phyloP scores from a whole-genome alignment of 2,797 vertebrate genomes.

The Erithacus rubecula region DNA sequence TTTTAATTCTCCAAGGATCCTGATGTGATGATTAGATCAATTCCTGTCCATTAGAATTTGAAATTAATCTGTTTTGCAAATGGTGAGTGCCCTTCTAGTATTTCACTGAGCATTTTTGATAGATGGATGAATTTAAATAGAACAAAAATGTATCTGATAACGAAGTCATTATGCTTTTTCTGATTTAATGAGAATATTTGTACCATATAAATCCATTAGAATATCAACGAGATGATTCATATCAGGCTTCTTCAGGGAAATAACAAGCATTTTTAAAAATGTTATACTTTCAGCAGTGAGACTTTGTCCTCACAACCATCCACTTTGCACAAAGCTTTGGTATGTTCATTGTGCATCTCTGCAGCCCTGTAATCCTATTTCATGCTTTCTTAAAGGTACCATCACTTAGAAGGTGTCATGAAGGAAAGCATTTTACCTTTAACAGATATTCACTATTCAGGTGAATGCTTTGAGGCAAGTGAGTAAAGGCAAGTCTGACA shows the following conservation, averaged over 20 bases:
- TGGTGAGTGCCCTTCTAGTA: background rate
- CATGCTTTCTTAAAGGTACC: background rate
- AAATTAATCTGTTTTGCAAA: conserved; percentile 52
- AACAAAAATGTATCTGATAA: conserved; percentile 43
- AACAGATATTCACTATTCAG: background rate
- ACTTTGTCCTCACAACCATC: background rate
- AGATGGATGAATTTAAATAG: conserved; percentile 44
- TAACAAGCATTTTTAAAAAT: background rate
- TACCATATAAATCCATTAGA: conserved; percentile 28
- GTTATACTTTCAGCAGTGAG: background rate
- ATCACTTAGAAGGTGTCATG: background rate
- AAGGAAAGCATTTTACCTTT: background rate
- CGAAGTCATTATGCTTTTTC: conserved; percentile 32
- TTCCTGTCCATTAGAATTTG: conserved; percentile 53
- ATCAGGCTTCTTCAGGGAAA: background rate
- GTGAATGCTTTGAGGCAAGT: background rate
- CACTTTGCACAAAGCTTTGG: background rate
- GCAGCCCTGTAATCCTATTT: background rate
- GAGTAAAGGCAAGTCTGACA: rapidly evolving
- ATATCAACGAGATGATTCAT: background rate
- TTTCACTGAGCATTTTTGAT: conserved; percentile 33
- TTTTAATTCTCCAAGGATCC: background rate
- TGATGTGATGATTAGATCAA: conserved; percentile 36
- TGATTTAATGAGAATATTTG: conserved; percentile 52
- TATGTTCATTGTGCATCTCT: background rate